Evolutionary conservation across 2,797 vertebrate genomes (phyloP), one percentile per base, ranked within the genome.

Genomic region (Microctenopoma stevenorrisi): DNA sequence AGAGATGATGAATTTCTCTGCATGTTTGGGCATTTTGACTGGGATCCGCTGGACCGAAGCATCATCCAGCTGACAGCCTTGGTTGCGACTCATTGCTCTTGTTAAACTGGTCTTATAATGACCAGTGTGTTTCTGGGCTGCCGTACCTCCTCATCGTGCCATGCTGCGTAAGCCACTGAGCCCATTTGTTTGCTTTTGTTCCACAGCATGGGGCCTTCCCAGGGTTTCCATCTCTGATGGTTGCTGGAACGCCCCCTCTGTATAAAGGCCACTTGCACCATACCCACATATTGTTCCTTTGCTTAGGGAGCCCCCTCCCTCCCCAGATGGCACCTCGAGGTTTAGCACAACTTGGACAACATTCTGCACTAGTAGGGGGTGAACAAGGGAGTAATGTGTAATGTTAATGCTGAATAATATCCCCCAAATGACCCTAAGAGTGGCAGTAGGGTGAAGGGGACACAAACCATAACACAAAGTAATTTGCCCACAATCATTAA

Each of bases 171-270:
- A 70, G 64, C 85, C 81, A 81, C 80, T 78, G 63, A 86, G 65
- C 68, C 86, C 79, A 84, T 92, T 89, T 88, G 84, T 88, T 90
- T 88, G 79, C 86, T 88, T 93, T 92, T 78, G 87, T 90, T 91
- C 70, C 84, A 69, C 87, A 88, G 85, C 72, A 80, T 84, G 89
- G 85, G 89, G 89, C 83, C 85, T 85, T 87, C 88, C 82, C 81
- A 81, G 83, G 73, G 79, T 75, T 73, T 85, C 77, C 52, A 82
- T 86, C 79, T 64, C 68, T 60, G 64, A 55, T 54, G 75, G 64
- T 42, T 64, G 71, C 72, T 64, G 71, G 40, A 79, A 79, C 68
- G 63, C 86, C 84, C 79, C 70, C 44, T 67, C 73, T 87, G 81
- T 72, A 76, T 72, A 57, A 25, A 69, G 33, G 84, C 85, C 80